A percentile compares a stretch with the other conserved stretches of the same genome.
Conservation (phyloP, 92 coral and sea anemone genomes). For the Epizoanthus stellaris region DNA sequence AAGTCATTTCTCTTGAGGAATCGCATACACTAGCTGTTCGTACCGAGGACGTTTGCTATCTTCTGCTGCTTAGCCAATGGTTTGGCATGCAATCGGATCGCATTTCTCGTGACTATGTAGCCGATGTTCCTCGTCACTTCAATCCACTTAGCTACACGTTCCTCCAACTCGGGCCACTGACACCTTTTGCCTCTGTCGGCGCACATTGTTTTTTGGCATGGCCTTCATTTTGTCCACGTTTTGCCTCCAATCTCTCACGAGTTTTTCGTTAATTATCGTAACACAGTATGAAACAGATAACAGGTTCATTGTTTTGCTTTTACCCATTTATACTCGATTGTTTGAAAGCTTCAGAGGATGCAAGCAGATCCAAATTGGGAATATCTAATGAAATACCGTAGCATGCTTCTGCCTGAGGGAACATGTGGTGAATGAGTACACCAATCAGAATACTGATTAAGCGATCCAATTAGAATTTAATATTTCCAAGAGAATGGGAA, state of each 20-base stretch:
- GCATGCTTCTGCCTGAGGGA: no score
- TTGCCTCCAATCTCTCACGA: background rate
- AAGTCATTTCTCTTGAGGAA: conserved; percentile 39
- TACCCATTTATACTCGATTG: no score
- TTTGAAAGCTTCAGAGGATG: no score
- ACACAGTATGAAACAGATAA: no score
- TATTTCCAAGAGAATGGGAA: no score
- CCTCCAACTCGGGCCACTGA: conserved; percentile 29
- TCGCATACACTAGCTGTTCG: conserved; percentile 42
- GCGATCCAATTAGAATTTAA: no score
- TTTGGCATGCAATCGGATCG: conserved; percentile 36
- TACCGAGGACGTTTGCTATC: conserved; percentile 36
- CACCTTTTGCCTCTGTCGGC: conserved; percentile 36
- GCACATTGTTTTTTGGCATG: background rate
- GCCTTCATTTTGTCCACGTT: conserved; percentile 32
- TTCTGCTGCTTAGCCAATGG: conserved; percentile 33
- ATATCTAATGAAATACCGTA: no score
- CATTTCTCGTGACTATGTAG: conserved; percentile 50
- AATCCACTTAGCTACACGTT: conserved; percentile 45
- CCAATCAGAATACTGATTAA: no score
- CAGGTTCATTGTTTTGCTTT: no score
- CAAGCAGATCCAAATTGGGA: no score
- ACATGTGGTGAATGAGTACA: no score
- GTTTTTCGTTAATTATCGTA: background rate
- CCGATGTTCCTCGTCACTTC: conserved; percentile 41